Base-by-base conservation (phyloP, 2,113 vertebrate species). In the Nibea albiflora region DNA sequence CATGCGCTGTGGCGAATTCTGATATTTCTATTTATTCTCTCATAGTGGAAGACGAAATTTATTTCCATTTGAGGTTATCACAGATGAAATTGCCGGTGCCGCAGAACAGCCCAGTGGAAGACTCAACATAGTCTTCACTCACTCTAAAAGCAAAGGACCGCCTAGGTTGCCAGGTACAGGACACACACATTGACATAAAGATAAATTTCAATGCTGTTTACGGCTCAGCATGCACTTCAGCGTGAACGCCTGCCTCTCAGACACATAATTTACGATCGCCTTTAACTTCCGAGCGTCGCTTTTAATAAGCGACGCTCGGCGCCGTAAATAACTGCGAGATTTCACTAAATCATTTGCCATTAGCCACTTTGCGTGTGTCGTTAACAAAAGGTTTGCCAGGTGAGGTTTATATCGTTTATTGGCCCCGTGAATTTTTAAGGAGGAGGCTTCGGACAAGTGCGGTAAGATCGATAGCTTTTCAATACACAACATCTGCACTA, bases 281-380 rank as follows among this genome's bases (percentile, higher is more conserved):
- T 77, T 76, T 66, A 67, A 53, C 73, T 46, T 82, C 67, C 42
- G 77, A 84, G 86, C 75, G 64, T 31, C n/a, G 54, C 80, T 62
- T 90, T 92, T 92, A 92, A 89, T 91, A 90, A 85, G 80, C 60
- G 22, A 77, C 68, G 75, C 73, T 58, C 42, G 1, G 31, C 46
- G 70, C 80, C 81, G 24, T 93, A 92, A 93, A 93, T 87, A 85
- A 90, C 76, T 17, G 24, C 3, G 22, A 60, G 83, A 65, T 84
- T 84, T 83, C 76, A 68, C 72, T 89, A 91, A 92, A 89, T 91
- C 89, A 89, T 84, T 73, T 82, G 86, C 78, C 74, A 85, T 88
- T 89, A 93, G 80, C 63, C 39, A 15, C 78, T 76, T 54, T 83
- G 73, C 50, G 42, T 84, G 85, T 66, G 63, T 56, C 81, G 84